Base-by-base conservation (phyloP, 2,888 invertebrate species). In the Xestia rhomboidea region DNA sequence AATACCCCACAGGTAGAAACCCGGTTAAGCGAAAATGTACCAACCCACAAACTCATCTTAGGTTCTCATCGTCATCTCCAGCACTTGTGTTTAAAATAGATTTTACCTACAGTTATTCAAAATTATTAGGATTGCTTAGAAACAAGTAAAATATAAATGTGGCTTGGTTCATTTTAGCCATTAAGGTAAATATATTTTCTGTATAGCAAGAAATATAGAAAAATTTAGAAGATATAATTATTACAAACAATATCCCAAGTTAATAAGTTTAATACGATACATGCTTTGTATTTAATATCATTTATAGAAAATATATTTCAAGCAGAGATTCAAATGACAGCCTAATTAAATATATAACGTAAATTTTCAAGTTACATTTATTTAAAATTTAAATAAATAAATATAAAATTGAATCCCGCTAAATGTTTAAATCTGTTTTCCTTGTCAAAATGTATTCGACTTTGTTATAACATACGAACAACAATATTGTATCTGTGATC, bases 301-400 rank as follows among this genome's bases (percentile, higher is more conserved):
- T 62, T 34, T 62, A 21, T 62, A n/a, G n/a, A n/a, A n/a, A n/a
- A n/a, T 34, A 34, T 21, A 24, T 63, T 74, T 68, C 15, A 69
- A 46, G 38, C 82, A 54, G 76, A 80, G 76, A 81, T 76, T 80
- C 76, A 30, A 62, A 76, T 27, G 41, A 62, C 60, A 81, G 24
- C 75, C 81, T 57, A 75, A 57, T 30, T 62, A 34, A 57, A 63
- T n/a, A 64, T 54, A 34, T 38, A 41, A 27, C 8, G n/a, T 24
- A 11, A n/a, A 51, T 38, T 78, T 76, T 5, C 34, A 27, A 46
- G 46, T 11, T 24, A 24, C 18, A 73, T 41, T 69, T 30, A 24
- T 11, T 46, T 5, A 13, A 49, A 3, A 73, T 44, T 24, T 6
- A 51, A 21, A 34, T 18, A 38, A 34, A 34, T 34, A 3, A 34